A percentile compares a stretch with the other conserved stretches of the same genome.
These are phyloP conservation scores for Steromphala cineraria DNA, from an alignment of 2,888 invertebrate genomes.

Conservation along the genomic window DNA sequence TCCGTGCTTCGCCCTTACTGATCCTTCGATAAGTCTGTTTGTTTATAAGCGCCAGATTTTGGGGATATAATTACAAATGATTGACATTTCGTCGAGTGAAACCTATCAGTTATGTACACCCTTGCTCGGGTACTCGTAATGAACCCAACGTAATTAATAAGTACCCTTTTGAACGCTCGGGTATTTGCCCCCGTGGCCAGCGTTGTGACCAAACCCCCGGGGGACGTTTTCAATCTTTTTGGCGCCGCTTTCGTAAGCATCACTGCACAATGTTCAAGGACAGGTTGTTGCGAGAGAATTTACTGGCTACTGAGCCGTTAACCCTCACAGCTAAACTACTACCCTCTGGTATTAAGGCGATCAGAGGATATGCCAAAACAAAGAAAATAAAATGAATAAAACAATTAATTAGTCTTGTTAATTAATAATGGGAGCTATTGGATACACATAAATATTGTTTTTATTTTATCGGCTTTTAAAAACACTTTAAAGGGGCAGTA, in stretches of 20 bases:
- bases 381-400: no score
- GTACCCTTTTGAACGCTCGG: background rate
- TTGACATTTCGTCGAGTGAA: conserved; percentile 1
- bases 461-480: no score
- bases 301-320: background rate
- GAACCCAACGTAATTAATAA: conserved; percentile 9
- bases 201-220: background rate
- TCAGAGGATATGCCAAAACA: background rate
- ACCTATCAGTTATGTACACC: conserved; percentile 8
- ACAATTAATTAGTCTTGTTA: no score
- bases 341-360: background rate
- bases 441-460: no score
- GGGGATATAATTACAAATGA: conserved; percentile 4
- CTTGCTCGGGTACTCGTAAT: background rate
- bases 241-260: background rate
- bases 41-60: conserved; percentile 9
- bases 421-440: no score
- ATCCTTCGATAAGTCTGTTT: conserved; percentile 1
- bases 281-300: background rate
- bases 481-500: no score
- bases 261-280: background rate
- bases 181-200: background rate
- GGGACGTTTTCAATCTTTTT: background rate
- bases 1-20: background rate
- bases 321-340: background rate